These are phyloP conservation scores for Brevimyrus niger DNA, from an alignment of 2,113 vertebrate species.

Conservation along the genomic window DNA sequence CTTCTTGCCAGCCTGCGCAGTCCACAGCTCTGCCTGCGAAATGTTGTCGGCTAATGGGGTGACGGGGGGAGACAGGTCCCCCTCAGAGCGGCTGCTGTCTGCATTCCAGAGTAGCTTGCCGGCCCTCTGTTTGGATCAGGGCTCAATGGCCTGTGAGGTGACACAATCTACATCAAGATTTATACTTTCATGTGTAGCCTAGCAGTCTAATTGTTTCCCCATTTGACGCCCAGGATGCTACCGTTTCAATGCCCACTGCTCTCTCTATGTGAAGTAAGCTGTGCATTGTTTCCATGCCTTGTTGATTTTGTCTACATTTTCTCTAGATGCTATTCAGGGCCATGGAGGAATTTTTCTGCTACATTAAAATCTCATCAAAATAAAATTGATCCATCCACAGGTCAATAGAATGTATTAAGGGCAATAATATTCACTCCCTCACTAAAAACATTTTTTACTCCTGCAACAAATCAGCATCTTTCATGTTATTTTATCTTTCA, in stretches of 20 bases:
- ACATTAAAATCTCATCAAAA: neutral
- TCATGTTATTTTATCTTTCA: neutral
- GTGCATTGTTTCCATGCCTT: neutral
- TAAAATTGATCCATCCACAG: neutral
- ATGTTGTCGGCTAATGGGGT: slow-evolving; percentile 17
- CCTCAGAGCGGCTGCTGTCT: neutral
- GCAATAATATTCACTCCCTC: neutral
- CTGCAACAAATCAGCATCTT: neutral
- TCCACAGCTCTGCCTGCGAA: neutral
- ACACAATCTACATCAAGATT: neutral
- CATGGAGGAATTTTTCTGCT: neutral
- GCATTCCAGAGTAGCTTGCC: neutral
- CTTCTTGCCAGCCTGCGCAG: neutral
- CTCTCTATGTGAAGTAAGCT: neutral
- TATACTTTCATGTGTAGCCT: neutral
- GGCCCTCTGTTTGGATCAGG: neutral
- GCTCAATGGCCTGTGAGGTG: neutral
- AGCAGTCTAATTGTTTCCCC: neutral
- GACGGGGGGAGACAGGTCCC: neutral
- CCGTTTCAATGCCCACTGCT: neutral
- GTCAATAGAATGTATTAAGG: neutral
- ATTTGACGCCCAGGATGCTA: neutral
- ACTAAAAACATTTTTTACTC: neutral
- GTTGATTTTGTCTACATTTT: neutral
- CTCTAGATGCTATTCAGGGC: neutral